A percentile compares a stretch with the other conserved stretches of the same genome.
phyloP scores from a whole-genome alignment of 1,140 invertebrate species.

The Formica selysi region DNA sequence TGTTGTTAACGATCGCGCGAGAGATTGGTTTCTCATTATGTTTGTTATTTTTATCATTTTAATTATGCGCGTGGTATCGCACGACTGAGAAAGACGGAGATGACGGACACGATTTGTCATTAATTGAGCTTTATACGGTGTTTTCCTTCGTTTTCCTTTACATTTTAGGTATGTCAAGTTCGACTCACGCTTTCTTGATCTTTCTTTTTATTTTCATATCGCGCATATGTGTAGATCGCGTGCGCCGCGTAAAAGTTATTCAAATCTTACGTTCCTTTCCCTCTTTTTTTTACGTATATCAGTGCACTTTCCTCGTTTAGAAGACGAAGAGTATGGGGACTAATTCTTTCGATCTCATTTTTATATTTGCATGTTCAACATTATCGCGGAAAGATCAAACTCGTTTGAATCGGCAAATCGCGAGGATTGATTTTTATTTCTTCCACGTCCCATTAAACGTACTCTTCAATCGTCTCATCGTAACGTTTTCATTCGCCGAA shows the following conservation, averaged over 20 bases:
- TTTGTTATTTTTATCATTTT: conserved; percentile 67
- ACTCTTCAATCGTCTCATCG: conserved; percentile 66
- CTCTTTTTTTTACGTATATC: conserved; percentile 55
- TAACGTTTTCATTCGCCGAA: conserved; percentile 68
- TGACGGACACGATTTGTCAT: conserved; percentile 80
- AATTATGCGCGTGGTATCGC: conserved; percentile 58
- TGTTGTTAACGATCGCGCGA: conserved; percentile 54
- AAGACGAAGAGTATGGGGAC: conserved; percentile 66
- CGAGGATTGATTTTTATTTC: conserved; percentile 45
- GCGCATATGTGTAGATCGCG: conserved; percentile 25
- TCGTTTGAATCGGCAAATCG: conserved; percentile 2
- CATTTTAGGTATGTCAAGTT: conserved; percentile 39
- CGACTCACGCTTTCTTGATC: conserved; percentile 72
- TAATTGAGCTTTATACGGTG: conserved; percentile 80
- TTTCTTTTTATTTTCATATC: conserved; percentile 45
- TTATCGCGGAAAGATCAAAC: conserved; percentile 19
- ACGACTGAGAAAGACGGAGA: conserved; percentile 77
- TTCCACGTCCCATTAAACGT: conserved; percentile 36
- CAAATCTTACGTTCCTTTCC: conserved; percentile 73
- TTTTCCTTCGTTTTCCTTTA: conserved; percentile 63
- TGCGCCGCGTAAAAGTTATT: conserved; percentile 59
- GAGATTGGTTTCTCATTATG: conserved; percentile 54
- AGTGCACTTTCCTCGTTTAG: conserved; percentile 65
- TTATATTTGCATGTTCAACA: conserved; percentile 24
- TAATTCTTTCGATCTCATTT: conserved; percentile 56